Conservation (phyloP, 2,113 vertebrate species). For the Cinclus cinclus region DNA sequence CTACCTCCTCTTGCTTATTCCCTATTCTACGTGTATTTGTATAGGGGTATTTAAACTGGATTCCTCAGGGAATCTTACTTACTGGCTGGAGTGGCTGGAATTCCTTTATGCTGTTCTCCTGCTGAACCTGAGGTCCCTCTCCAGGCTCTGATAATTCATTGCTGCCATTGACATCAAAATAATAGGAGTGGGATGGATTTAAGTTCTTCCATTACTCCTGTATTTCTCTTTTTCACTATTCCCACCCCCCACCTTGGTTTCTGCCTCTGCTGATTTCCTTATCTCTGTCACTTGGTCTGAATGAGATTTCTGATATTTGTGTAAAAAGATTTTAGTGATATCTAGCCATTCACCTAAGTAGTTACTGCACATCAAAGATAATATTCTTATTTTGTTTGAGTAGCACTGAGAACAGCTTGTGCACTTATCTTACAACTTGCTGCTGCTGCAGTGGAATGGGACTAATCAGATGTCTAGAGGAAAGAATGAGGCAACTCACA, state of each 20-base stretch:
- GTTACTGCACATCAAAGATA: constrained; percentile 14
- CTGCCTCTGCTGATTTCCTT: background rate
- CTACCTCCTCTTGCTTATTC: background rate
- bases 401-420: background rate
- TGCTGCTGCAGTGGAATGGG: background rate
- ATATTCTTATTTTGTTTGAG: background rate
- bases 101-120: background rate
- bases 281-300: background rate
- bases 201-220: background rate
- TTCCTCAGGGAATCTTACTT: background rate
- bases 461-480: background rate
- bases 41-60: background rate
- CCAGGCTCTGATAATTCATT: background rate
- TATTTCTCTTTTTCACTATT: background rate
- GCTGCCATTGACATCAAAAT: background rate
- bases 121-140: background rate
- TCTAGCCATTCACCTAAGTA: background rate
- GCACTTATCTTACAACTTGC: background rate
- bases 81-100: background rate
- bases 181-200: background rate
- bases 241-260: background rate
- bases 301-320: background rate
- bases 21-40: background rate
- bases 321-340: constrained; percentile 4
- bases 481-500: background rate